Evolutionary conservation across 1,140 invertebrate species (phyloP).

Genomic region (Drosophila obscura): DNA sequence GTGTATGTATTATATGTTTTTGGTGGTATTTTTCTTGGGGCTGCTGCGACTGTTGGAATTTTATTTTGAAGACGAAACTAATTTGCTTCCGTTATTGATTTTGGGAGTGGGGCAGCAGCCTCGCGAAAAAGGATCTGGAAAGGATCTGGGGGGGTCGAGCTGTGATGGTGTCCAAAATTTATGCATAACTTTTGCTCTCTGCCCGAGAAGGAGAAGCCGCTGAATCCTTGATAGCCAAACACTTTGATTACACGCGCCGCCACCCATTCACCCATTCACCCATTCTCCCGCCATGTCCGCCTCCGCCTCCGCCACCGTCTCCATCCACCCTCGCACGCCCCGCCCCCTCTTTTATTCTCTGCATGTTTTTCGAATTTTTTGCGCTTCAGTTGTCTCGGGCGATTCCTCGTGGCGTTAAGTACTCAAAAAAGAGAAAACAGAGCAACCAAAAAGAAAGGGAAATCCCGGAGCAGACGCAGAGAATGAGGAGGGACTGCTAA

Average conservation of each 20-base stretch:
- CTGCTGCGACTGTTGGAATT: conserved; percentile 10
- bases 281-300: background rate
- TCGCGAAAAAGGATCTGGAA: background rate
- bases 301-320: background rate
- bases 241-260: conserved; percentile 75
- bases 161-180: conserved; percentile 66
- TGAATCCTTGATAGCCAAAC: conserved; percentile 66
- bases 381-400: conserved; percentile 68
- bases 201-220: background rate
- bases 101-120: conserved; percentile 4
- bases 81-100: conserved; percentile 81
- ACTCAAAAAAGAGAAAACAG: conserved; percentile 31
- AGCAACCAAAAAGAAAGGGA: background rate
- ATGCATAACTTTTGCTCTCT: conserved; percentile 66
- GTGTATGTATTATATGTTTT: conserved; percentile 16
- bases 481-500: background rate
- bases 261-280: conserved; percentile 24
- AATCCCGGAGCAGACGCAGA: background rate
- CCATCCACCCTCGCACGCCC: background rate
- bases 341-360: conserved; percentile 33
- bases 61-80: conserved; percentile 67
- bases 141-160: conserved; percentile 20
- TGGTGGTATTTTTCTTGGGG: conserved; percentile 16
- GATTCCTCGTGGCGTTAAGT: conserved; percentile 72
- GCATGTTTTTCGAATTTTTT: conserved; percentile 78